A percentile compares a stretch with the other conserved stretches of the same genome.
Evolutionary conservation across 2,888 invertebrate genomes (phyloP).

Genomic region (Kuschelorhynchus macadamiae): DNA sequence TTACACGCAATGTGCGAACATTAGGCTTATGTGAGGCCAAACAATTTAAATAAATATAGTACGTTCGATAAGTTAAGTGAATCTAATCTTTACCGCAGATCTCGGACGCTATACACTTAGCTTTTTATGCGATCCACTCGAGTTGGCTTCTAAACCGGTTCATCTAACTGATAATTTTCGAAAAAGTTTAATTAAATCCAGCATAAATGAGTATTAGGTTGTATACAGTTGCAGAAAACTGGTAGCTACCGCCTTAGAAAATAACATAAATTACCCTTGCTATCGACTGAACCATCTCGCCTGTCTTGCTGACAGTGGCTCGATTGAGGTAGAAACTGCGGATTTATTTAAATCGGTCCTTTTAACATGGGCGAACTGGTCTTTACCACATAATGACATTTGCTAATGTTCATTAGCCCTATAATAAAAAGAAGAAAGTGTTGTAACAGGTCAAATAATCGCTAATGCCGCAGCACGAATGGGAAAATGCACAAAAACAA

Average conservation of each 20-base stretch:
- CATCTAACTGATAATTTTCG: slow-evolving; percentile 57
- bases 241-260: slow-evolving; percentile 54
- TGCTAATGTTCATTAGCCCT: slow-evolving; percentile 36
- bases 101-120: slow-evolving; percentile 18
- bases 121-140: slow-evolving; percentile 20
- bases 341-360: slow-evolving; percentile 42
- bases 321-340: slow-evolving; percentile 42
- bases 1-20: too few species aligned
- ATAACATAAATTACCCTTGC: slow-evolving; percentile 54
- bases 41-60: background rate
- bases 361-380: slow-evolving; percentile 42
- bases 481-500: too few species aligned
- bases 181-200: slow-evolving; percentile 57
- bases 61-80: background rate
- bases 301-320: slow-evolving; percentile 37
- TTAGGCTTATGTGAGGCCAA: slow-evolving; percentile 8
- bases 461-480: slow-evolving; percentile 14
- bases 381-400: slow-evolving; percentile 39
- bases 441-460: slow-evolving; percentile 24
- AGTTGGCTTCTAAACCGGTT: slow-evolving; percentile 52
- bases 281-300: slow-evolving; percentile 37
- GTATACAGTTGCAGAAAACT: slow-evolving; percentile 56
- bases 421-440: slow-evolving; percentile 27
- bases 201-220: slow-evolving; percentile 54
- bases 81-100: slow-evolving; percentile 29